phyloP scores from a whole-genome alignment of 2,113 vertebrate genomes.

The Xiphophorus hellerii region DNA sequence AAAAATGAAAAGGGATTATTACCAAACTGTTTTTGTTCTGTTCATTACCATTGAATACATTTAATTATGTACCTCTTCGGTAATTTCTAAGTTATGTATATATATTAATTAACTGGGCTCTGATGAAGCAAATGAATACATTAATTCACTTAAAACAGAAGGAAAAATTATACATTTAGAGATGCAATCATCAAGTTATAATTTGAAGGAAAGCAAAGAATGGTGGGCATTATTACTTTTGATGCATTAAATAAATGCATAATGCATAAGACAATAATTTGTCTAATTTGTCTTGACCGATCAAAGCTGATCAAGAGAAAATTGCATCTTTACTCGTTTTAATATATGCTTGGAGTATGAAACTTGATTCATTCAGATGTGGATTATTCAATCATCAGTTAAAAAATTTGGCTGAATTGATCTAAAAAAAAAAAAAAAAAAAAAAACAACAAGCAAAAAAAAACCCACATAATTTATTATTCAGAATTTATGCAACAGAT shows the following conservation, averaged over 20 bases:
- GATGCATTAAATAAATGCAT: no score
- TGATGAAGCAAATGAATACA: background rate
- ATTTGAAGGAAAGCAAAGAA: background rate
- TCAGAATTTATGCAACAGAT: background rate
- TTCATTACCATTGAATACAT: background rate
- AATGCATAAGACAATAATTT: no score
- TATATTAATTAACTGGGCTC: background rate
- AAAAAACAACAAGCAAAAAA: no score
- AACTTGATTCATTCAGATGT: no score
- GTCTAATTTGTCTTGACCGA: no score
- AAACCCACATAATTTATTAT: background rate
- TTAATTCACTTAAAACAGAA: background rate
- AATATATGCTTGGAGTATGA: no score
- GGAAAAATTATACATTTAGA: background rate
- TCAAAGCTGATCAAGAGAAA: no score
- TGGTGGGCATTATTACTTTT: no score
- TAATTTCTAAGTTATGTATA: background rate
- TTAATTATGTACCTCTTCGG: background rate
- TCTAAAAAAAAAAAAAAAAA: background rate
- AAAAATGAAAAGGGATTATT: conserved; percentile 30
- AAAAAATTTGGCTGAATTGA: background rate
- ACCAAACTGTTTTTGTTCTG: background rate
- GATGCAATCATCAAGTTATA: background rate
- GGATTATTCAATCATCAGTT: no score
- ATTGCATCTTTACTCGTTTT: no score